phyloP scores from a whole-genome alignment of 2,113 vertebrate species.

The Chlamydotis undulata region DNA sequence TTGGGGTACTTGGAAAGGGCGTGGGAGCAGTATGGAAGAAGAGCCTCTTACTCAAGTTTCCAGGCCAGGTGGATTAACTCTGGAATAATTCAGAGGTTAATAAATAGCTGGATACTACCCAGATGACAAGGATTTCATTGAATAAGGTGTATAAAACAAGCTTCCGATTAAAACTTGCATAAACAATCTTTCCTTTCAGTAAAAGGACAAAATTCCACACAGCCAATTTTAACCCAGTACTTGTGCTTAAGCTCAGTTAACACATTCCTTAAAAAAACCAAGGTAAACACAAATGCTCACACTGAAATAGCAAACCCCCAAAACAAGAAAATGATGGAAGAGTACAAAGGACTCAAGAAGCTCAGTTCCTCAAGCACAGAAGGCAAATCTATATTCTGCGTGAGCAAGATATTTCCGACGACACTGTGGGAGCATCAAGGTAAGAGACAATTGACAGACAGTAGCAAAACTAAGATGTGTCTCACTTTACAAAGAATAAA shows the following conservation, averaged over 20 bases:
- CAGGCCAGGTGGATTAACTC: background rate
- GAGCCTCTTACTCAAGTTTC: background rate
- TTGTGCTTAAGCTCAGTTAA: background rate
- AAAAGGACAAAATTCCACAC: background rate
- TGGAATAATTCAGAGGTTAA: background rate
- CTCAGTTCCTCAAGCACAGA: background rate
- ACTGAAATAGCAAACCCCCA: background rate
- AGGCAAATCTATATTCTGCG: background rate
- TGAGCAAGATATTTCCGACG: background rate
- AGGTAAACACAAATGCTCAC: background rate
- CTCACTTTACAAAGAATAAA: background rate
- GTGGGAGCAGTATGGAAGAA: background rate
- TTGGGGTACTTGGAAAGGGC: background rate
- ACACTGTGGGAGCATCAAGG: background rate
- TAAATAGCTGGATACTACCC: background rate
- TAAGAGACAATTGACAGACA: background rate
- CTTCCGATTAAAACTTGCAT: background rate
- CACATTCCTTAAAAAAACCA: fast-evolving
- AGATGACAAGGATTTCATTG: background rate
- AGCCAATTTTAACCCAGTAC: background rate
- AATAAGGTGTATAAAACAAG: background rate
- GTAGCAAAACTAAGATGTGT: background rate
- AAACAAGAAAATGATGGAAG: background rate
- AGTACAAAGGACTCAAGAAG: background rate
- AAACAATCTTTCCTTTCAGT: background rate